Evolutionary conservation across 1,140 invertebrate species (phyloP).

Genomic region (Halictus rubicundus): DNA sequence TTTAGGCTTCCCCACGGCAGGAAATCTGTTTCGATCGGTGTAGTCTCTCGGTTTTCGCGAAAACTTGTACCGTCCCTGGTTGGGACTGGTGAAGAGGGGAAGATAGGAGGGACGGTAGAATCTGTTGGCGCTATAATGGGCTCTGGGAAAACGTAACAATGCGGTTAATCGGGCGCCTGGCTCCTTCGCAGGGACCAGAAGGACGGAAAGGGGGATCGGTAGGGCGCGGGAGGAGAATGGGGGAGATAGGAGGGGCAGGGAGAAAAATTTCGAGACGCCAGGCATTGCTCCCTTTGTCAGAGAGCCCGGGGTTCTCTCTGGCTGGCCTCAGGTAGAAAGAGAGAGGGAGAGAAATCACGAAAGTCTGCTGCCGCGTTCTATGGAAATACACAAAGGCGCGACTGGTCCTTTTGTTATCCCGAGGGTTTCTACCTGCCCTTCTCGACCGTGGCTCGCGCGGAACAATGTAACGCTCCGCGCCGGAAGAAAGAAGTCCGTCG

Average conservation of each 20-base stretch:
- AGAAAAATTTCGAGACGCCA: slow-evolving; percentile 49
- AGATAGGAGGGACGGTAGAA: background rate
- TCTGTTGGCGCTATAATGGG: slow-evolving; percentile 42
- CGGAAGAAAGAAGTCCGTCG: background rate
- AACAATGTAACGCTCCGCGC: slow-evolving; percentile 51
- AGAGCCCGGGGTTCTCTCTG: background rate
- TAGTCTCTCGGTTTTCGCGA: slow-evolving; percentile 9
- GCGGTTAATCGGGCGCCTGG: slow-evolving; percentile 59
- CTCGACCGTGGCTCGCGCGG: slow-evolving; percentile 39
- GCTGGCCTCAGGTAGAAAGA: background rate
- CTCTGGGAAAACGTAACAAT: slow-evolving; percentile 61
- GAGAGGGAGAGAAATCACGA: slow-evolving; percentile 50
- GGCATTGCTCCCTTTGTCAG: slow-evolving; percentile 50
- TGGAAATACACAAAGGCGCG: slow-evolving; percentile 58
- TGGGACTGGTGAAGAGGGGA: too few relatives aligned
- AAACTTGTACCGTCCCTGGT: background rate
- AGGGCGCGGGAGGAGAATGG: background rate
- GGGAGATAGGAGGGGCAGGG: background rate
- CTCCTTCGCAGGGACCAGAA: slow-evolving; percentile 15
- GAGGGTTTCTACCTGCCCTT: slow-evolving; percentile 55
- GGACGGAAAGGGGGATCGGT: background rate
- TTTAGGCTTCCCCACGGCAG: background rate
- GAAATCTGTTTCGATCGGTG: background rate
- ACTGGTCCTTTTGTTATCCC: slow-evolving; percentile 52
- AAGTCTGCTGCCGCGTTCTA: slow-evolving; percentile 58